Conservation (phyloP, 2,797 vertebrate genomes). For the Sebastes aleutianus region DNA sequence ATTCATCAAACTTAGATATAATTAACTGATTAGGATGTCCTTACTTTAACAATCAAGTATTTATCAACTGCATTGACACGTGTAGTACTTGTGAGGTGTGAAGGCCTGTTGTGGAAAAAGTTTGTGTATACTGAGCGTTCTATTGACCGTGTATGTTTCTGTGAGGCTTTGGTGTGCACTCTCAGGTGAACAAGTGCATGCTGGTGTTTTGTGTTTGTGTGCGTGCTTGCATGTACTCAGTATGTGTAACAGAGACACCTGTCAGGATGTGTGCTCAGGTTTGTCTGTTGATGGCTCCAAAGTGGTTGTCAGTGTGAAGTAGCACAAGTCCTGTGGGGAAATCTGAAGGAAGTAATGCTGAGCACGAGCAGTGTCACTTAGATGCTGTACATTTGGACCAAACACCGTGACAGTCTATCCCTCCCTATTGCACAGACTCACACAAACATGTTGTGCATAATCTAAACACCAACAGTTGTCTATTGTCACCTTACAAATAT, state of each 20-base stretch:
- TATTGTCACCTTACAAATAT: neutral
- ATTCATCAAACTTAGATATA: neutral
- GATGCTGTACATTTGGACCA: conserved; percentile 41
- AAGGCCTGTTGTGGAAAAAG: neutral
- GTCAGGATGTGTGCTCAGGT: conserved; percentile 68
- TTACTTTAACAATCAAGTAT: neutral
- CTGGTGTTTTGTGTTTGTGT: conserved; percentile 9
- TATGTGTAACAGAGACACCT: conserved; percentile 57
- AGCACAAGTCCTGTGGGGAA: conserved; percentile 73
- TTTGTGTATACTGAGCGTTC: neutral
- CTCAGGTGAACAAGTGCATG: neutral
- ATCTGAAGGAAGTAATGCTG: conserved; percentile 62
- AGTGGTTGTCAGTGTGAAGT: conserved; percentile 79
- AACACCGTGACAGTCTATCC: conserved; percentile 30
- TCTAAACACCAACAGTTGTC: neutral
- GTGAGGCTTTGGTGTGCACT: neutral
- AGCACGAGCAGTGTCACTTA: conserved; percentile 59
- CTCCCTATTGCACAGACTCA: conserved; percentile 2
- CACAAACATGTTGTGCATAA: neutral
- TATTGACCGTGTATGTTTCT: neutral
- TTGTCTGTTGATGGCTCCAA: conserved; percentile 69
- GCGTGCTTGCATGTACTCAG: conserved; percentile 23
- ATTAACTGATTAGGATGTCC: neutral
- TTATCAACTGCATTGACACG: neutral
- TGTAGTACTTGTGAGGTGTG: neutral